Conservation (phyloP, 2,888 invertebrate genomes). For the Drosophila demipolita region DNA sequence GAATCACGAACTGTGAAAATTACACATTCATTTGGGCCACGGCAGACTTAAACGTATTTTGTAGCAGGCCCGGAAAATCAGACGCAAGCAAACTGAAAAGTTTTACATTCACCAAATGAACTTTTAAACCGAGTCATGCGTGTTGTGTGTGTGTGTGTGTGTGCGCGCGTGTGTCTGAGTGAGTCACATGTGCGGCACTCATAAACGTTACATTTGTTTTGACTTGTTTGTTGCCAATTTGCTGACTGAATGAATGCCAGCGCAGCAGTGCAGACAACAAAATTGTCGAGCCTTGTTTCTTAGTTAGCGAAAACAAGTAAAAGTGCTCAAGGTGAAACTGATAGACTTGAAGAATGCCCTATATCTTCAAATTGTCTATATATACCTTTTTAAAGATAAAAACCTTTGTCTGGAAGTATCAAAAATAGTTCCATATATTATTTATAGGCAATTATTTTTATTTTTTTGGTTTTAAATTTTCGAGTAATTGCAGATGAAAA, state of each 20-base stretch:
- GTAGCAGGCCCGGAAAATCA: constrained; percentile 15
- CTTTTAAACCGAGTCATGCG: constrained; percentile 54
- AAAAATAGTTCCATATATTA: too few relatives aligned
- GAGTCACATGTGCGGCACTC: constrained; percentile 39
- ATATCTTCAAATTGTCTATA: neutral
- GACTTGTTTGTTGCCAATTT: constrained; percentile 24
- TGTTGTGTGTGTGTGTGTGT: neutral
- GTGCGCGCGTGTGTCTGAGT: constrained; percentile 9
- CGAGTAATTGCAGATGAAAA: too few relatives aligned
- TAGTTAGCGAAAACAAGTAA: constrained; percentile 18
- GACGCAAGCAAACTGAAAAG: constrained; percentile 13
- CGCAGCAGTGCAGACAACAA: constrained; percentile 22
- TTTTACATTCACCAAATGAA: constrained; percentile 58
- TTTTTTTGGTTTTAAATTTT: too few relatives aligned
- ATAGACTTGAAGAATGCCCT: neutral
- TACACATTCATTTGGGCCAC: constrained; percentile 65
- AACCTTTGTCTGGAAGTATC: too few relatives aligned
- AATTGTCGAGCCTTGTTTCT: constrained; percentile 8
- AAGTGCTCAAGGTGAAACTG: constrained; percentile 1
- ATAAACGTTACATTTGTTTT: constrained; percentile 29
- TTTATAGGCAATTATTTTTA: too few relatives aligned
- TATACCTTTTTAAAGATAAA: neutral
- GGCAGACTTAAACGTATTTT: constrained; percentile 46
- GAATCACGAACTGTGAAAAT: constrained; percentile 64
- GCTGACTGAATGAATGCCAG: constrained; percentile 10